Evolutionary conservation across 2,888 invertebrate species (phyloP).

Genomic region (Drosophila ustulata): DNA sequence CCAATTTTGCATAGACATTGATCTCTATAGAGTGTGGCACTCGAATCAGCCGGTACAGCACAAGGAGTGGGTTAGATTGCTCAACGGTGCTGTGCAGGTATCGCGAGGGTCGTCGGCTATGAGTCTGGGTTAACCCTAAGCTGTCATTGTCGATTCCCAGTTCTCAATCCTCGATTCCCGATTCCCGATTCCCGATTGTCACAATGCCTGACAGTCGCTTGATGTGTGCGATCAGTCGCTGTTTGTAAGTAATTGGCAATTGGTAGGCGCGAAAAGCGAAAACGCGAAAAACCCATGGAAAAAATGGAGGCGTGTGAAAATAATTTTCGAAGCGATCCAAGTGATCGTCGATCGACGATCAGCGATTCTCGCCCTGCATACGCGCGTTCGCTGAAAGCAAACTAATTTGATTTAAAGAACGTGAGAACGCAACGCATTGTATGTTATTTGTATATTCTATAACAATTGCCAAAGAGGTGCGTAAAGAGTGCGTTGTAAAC

Average conservation of each 20-base stretch:
- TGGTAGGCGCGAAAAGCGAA: constrained; percentile 55
- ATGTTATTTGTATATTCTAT: constrained; percentile 1
- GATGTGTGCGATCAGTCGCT: neutral
- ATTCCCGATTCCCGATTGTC: constrained; percentile 37
- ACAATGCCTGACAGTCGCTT: constrained; percentile 46
- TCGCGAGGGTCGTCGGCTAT: constrained; percentile 9
- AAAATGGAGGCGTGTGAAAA: constrained; percentile 64
- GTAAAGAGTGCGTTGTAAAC: constrained; percentile 39
- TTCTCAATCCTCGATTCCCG: constrained; percentile 10
- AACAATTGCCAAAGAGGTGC: constrained; percentile 50
- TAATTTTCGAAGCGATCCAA: constrained; percentile 32
- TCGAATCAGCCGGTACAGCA: constrained; percentile 27
- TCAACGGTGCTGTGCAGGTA: constrained; percentile 17
- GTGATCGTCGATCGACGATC: constrained; percentile 4
- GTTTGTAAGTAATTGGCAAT: constrained; percentile 47
- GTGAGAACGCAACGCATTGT: constrained; percentile 53
- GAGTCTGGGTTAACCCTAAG: constrained; percentile 41
- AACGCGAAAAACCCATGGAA: constrained; percentile 44
- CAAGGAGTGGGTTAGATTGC: neutral
- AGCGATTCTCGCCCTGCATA: constrained; percentile 22
- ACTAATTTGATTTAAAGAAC: constrained; percentile 53
- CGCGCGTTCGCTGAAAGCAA: constrained; percentile 42
- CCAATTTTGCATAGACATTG: constrained; percentile 42
- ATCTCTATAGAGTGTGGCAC: constrained; percentile 22
- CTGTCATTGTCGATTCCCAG: constrained; percentile 42